These are phyloP conservation scores for Bellardia bayeri DNA, from an alignment of 2,888 invertebrate species.

Conservation along the genomic window DNA sequence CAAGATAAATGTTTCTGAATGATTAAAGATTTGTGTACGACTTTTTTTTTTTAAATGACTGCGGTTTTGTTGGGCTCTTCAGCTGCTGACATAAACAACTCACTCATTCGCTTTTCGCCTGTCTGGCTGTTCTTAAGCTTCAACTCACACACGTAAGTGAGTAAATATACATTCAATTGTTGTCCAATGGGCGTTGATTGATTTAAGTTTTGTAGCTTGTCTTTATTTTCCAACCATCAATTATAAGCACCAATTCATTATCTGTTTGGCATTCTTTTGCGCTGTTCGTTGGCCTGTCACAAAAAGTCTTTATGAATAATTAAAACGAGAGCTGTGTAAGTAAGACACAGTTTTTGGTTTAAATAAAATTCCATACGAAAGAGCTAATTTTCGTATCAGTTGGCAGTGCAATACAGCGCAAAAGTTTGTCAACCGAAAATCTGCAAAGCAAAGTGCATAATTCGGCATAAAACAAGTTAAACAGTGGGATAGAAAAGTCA, in stretches of 20 bases:
- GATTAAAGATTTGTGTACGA: constrained; percentile 46
- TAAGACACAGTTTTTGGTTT: constrained; percentile 21
- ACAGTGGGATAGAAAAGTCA: neutral
- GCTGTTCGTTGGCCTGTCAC: constrained; percentile 29
- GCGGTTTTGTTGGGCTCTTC: neutral
- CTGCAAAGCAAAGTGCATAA: neutral
- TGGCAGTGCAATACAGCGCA: neutral
- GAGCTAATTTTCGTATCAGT: constrained; percentile 24
- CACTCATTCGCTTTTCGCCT: constrained; percentile 36
- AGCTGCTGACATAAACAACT: constrained; percentile 60
- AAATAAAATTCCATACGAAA: neutral
- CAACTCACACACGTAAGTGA: constrained; percentile 16
- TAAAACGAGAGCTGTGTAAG: constrained; percentile 47
- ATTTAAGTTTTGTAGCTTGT: constrained; percentile 58
- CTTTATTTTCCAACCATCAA: constrained; percentile 41
- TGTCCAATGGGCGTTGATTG: constrained; percentile 60
- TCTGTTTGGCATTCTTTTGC: constrained; percentile 32
- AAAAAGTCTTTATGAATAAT: constrained; percentile 54
- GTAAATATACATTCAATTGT: constrained; percentile 20
- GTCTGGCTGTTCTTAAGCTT: neutral
- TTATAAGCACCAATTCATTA: constrained; percentile 30
- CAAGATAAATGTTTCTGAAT: constrained; percentile 63
- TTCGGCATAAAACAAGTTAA: neutral
- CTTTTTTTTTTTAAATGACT: neutral
- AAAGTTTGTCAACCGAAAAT: constrained; percentile 19